Evolutionary conservation across 35 echinoderm and acorn worm species (phyloP).

Genomic region (Ophioderma brevispina): DNA sequence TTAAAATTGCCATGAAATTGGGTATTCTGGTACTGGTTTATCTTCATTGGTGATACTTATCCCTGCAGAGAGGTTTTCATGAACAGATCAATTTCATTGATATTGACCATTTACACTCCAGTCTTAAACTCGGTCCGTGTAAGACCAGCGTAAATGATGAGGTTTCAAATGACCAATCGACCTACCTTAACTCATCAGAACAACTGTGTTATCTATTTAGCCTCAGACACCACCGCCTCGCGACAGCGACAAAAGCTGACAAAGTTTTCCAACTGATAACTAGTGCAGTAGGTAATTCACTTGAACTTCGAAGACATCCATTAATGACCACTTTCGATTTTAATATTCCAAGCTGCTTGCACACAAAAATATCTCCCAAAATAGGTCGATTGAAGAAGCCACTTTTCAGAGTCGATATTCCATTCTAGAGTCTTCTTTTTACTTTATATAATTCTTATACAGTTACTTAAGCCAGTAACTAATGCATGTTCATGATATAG

Average conservation of each 20-base stretch:
- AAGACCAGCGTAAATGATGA: background rate
- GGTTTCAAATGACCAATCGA: background rate
- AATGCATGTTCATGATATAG: background rate
- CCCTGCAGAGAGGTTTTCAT: background rate
- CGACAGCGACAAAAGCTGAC: background rate
- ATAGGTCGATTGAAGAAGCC: background rate
- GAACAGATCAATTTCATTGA: background rate
- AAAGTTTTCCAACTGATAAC: too few species aligned
- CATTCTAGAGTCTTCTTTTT: background rate
- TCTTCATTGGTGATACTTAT: background rate
- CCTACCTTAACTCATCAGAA: background rate
- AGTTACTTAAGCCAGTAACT: background rate
- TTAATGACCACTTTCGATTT: background rate
- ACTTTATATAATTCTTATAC: background rate
- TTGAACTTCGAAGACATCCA: background rate
- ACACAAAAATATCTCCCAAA: background rate
- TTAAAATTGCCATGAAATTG: conserved; percentile 11
- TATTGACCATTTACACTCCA: background rate
- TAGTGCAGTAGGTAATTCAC: background rate
- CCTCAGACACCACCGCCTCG: background rate
- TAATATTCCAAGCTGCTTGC: background rate
- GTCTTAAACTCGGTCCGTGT: background rate
- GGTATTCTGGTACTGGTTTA: background rate
- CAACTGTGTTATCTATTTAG: background rate
- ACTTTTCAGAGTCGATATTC: conserved; percentile 2